Percentiles rank a stretch among this genome's conserved stretches.
phyloP scores from a whole-genome alignment of 2,113 vertebrate species.

The Notiomystis cincta region DNA sequence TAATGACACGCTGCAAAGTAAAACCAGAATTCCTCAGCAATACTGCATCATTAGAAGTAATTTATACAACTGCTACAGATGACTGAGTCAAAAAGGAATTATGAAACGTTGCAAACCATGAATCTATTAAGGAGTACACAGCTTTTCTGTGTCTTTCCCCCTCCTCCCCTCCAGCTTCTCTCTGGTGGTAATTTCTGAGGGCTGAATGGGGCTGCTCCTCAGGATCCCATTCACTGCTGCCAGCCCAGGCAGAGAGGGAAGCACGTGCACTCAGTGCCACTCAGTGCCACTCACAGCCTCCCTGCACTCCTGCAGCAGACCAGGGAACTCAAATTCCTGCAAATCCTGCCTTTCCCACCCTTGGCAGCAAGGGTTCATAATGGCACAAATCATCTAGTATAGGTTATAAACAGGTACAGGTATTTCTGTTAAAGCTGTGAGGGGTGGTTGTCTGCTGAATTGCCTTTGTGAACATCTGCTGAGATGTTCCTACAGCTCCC shows the following conservation, averaged over 20 bases:
- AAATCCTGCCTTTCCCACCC: neutral
- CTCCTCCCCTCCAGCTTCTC: neutral
- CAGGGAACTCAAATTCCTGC: too few species aligned
- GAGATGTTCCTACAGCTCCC: neutral
- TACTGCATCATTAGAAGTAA: neutral
- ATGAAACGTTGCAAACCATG: neutral
- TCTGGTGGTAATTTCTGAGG: neutral
- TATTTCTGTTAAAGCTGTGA: neutral
- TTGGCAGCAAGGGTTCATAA: neutral
- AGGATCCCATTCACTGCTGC: neutral
- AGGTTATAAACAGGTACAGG: fast-evolving
- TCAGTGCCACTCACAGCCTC: neutral
- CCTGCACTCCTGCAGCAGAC: too few species aligned
- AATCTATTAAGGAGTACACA: neutral
- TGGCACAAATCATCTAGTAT: fast-evolving
- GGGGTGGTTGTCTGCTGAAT: neutral
- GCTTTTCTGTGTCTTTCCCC: neutral
- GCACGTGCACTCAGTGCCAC: fast-evolving
- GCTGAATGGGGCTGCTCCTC: neutral
- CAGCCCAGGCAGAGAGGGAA: neutral
- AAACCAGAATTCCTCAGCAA: neutral
- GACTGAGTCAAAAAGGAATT: slow-evolving; percentile 1
- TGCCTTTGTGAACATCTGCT: neutral
- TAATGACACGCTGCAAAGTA: slow-evolving; percentile 1
- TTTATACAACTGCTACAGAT: slow-evolving; percentile 15